phyloP scores from a whole-genome alignment of 2,797 vertebrate genomes.

The Siniperca obscura region DNA sequence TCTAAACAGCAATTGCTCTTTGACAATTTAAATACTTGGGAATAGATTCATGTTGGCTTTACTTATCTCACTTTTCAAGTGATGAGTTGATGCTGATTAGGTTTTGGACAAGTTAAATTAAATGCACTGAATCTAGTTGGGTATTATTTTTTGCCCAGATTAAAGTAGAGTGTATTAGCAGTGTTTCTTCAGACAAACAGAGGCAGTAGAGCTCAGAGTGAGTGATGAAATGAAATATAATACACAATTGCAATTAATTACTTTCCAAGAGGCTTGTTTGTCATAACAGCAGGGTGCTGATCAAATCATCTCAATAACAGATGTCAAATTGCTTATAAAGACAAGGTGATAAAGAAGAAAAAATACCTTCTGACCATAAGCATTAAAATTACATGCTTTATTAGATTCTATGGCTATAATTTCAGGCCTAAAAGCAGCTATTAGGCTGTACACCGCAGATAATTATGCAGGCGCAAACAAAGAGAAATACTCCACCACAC shows the following conservation, averaged over 20 bases:
- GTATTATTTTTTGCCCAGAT: conserved; percentile 13
- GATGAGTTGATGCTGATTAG: conserved; percentile 44
- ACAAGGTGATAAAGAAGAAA: conserved; percentile 22
- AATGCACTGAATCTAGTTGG: conserved; percentile 37
- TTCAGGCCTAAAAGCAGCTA: conserved; percentile 16
- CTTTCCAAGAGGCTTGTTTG: conserved; percentile 48
- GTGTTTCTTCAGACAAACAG: conserved; percentile 21
- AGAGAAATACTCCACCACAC: not conserved
- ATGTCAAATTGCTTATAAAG: conserved; percentile 47
- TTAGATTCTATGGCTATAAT: conserved; percentile 15
- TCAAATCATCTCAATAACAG: conserved; percentile 45
- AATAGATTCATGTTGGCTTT: conserved; percentile 45
- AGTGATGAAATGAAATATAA: conserved; percentile 41
- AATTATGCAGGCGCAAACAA: conserved; percentile 21
- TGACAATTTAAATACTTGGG: conserved; percentile 46
- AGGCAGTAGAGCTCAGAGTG: conserved; percentile 18
- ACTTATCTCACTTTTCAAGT: conserved; percentile 35
- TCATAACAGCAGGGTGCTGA: conserved; percentile 54
- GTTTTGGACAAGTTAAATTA: conserved; percentile 49
- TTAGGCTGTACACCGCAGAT: conserved; percentile 6
- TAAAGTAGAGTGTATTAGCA: conserved; percentile 12
- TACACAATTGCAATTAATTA: conserved; percentile 42
- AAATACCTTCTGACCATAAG: not conserved
- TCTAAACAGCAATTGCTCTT: conserved; percentile 42
- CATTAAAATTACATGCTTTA: conserved; percentile 21